Evolutionary conservation across 2,113 vertebrate species (phyloP), one percentile per base, ranked within the genome.

Genomic region (Acanthochromis polyacanthus): DNA sequence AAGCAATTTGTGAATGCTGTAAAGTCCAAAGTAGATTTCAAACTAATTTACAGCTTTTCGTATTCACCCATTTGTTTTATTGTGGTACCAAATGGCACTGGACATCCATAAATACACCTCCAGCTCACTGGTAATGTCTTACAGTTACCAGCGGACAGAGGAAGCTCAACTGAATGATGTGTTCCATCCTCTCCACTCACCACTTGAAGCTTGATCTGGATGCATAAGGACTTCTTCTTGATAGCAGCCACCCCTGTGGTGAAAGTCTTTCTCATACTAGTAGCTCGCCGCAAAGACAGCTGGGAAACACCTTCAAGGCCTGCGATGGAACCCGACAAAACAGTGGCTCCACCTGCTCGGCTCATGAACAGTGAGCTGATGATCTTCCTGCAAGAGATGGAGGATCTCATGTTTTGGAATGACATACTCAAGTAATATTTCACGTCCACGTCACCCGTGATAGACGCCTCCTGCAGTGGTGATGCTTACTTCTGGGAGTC

Each of bases 201-300:
- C 96, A 99, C 97, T 94, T 99, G 98, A 78, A 99, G 95, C 86
- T 99, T 99, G 89, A 99, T 96, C 92, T 99, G 97, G 79, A 99
- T 97, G 90, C 97, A 98, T 28, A 96, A 90, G 0, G 97, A 98
- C 76, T 97, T 99, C 95, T 98, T 99, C 93, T 97, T 99, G 81
- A 97, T 95, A 0, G 96, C 97, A 0, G 97, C 97, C 91, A 99
- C 92, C 0, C 98, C 97, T 0, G 96, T 98, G 78, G 96, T 96
- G 89, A 99, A 99, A 69, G 97, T 97, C 92, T 98, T 99, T 86
- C 98, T 96, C 96, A 99, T 96, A 95, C 97, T 96, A 56, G 96
- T 95, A 69, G 97, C 96, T 45, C 97, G 91, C 52, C 97, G 95
- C 82, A 99, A 83, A 5, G 97, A 96, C 59, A 98, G 94, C 93